These are phyloP conservation scores for Oncorhynchus gorbuscha DNA, from an alignment of 2,113 vertebrate species.

Conservation along the genomic window DNA sequence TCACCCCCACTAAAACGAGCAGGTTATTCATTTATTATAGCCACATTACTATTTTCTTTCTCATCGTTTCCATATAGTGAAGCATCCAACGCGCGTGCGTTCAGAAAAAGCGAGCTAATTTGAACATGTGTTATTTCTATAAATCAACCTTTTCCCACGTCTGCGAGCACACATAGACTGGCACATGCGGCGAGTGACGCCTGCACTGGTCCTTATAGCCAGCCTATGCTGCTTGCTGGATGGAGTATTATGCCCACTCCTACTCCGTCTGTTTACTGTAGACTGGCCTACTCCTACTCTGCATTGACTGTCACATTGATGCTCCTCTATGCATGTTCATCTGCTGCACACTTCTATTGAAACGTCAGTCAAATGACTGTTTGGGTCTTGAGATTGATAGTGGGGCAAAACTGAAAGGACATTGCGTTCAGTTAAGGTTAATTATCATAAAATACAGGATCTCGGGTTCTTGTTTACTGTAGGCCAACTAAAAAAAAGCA, in stretches of 20 bases:
- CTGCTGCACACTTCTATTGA: not conserved
- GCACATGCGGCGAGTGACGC: constrained; percentile 62
- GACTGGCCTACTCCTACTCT: not conserved
- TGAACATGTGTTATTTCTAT: constrained; percentile 44
- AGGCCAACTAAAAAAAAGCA: too few species aligned
- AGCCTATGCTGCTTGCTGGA: constrained; percentile 19
- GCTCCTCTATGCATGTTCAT: not conserved
- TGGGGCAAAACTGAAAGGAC: not conserved
- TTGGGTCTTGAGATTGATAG: not conserved
- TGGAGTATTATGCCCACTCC: constrained; percentile 28
- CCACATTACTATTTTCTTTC: constrained; percentile 52
- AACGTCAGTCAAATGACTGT: not conserved
- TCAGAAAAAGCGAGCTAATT: constrained; percentile 51
- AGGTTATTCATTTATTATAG: constrained; percentile 55
- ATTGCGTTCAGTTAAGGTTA: not conserved
- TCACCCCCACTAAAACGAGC: constrained; percentile 30
- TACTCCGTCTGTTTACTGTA: constrained; percentile 34
- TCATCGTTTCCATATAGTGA: constrained; percentile 45
- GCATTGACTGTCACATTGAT: not conserved
- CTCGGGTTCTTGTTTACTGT: too few species aligned
- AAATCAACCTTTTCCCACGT: not conserved
- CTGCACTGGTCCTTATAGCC: constrained; percentile 51
- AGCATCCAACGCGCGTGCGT: constrained; percentile 49
- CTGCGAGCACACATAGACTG: constrained; percentile 52
- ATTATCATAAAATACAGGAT: constrained; percentile 18